phyloP scores from a whole-genome alignment of 2,888 invertebrate genomes.

The Mythimna ferrago region DNA sequence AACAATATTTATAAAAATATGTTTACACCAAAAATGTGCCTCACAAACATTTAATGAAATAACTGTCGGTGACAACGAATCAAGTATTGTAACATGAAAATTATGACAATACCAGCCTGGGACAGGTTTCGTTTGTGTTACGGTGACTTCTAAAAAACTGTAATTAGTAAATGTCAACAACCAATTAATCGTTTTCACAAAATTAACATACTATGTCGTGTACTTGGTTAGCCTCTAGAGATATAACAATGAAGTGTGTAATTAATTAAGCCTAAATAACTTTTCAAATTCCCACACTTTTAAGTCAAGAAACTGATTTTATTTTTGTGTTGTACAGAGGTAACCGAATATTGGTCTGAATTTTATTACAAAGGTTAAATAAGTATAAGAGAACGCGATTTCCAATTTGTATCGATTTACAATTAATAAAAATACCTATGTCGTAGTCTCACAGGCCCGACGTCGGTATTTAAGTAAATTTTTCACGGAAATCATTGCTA shows the following conservation, averaged over 20 bases:
- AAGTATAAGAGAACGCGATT: too few relatives aligned
- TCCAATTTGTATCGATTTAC: too few relatives aligned
- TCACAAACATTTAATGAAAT: too few relatives aligned
- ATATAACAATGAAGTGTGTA: neutral
- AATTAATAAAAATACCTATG: too few relatives aligned
- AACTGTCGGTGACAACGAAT: too few relatives aligned
- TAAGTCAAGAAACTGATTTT: neutral
- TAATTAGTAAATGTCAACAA: slow-evolving; percentile 1
- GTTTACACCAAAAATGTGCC: too few relatives aligned
- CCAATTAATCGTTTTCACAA: slow-evolving; percentile 19
- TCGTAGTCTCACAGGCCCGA: too few relatives aligned
- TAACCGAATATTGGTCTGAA: neutral
- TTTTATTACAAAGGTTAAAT: slow-evolving; percentile 7
- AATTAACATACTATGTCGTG: slow-evolving; percentile 1
- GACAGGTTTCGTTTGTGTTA: neutral
- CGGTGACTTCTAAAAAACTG: slow-evolving; percentile 5
- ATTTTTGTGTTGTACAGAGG: slow-evolving; percentile 12
- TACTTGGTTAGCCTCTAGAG: neutral
- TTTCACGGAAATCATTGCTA: too few relatives aligned
- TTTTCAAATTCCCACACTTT: slow-evolving; percentile 2
- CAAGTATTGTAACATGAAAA: neutral
- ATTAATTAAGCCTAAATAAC: neutral
- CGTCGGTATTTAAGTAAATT: too few relatives aligned
- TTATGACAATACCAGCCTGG: neutral
- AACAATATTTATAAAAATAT: too few relatives aligned